Conservation (phyloP, 2,113 vertebrate species). For the Indri indri region DNA sequence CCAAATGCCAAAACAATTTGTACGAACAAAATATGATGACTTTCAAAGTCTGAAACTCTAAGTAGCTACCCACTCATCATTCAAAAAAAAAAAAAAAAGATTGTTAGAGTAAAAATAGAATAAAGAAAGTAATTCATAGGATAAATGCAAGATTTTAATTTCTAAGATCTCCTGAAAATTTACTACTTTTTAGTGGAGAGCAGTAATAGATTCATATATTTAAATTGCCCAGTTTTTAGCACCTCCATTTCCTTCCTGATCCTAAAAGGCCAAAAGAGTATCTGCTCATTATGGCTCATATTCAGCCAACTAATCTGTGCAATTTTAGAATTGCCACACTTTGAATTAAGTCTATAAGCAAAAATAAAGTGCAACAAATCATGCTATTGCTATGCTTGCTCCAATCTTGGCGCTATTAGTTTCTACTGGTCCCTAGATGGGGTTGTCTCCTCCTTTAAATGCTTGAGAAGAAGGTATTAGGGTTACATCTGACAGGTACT, state of each 20-base stretch:
- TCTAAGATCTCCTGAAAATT: neutral
- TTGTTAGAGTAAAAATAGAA: neutral
- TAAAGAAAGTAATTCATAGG: neutral
- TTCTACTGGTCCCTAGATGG: neutral
- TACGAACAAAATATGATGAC: neutral
- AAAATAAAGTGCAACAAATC: neutral
- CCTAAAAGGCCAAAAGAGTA: neutral
- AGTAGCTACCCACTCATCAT: neutral
- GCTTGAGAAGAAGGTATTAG: neutral
- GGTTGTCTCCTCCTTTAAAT: neutral
- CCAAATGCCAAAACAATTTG: neutral
- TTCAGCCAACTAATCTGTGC: neutral
- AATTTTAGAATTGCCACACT: neutral
- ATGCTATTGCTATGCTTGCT: neutral
- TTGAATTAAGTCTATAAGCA: neutral
- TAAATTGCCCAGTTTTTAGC: neutral
- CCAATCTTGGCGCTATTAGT: neutral
- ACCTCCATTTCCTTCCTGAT: neutral
- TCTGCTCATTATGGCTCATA: neutral
- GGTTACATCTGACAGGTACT: neutral
- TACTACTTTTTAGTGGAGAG: neutral
- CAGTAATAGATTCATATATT: neutral
- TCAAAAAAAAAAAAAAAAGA: neutral
- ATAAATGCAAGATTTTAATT: conserved; percentile 9
- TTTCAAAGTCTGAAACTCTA: neutral